These are phyloP conservation scores for Tragelaphus buxtoni DNA, from an alignment of 2,113 vertebrate genomes.

Conservation along the genomic window DNA sequence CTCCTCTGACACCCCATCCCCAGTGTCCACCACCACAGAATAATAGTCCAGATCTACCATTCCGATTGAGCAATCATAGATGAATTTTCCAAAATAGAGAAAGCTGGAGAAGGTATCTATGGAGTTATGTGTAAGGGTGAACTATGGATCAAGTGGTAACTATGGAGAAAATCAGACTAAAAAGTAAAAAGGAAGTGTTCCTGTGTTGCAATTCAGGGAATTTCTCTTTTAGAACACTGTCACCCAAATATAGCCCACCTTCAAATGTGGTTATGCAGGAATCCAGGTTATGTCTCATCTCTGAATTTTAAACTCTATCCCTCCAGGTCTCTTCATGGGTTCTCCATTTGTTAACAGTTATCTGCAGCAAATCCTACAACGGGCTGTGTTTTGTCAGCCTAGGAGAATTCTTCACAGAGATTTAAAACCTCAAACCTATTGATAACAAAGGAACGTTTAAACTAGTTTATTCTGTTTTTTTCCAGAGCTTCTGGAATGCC, in stretches of 20 bases:
- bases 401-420: slow-evolving; percentile 90
- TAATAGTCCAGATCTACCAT: background rate
- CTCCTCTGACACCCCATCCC: background rate
- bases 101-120: slow-evolving; percentile 85
- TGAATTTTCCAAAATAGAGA: background rate
- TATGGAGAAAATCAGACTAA: slow-evolving; percentile 95
- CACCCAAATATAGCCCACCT: slow-evolving; percentile 76
- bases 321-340: slow-evolving; percentile 88
- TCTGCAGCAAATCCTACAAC: slow-evolving; percentile 91
- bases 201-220: slow-evolving; percentile 77
- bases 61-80: background rate
- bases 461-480: slow-evolving; percentile 87
- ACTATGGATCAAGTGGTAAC: slow-evolving; percentile 90
- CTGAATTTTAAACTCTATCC: slow-evolving; percentile 92
- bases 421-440: slow-evolving; percentile 91
- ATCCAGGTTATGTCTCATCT: slow-evolving; percentile 89
- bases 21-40: background rate
- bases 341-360: slow-evolving; percentile 91
- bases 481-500: slow-evolving; percentile 90
- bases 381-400: slow-evolving; percentile 91
- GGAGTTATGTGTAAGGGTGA: slow-evolving; percentile 92
- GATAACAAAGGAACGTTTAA: slow-evolving; percentile 91
- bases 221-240: background rate
- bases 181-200: slow-evolving; percentile 93
- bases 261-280: slow-evolving; percentile 91